These are phyloP conservation scores for Ursus arctos DNA, from an alignment of 2,113 vertebrate genomes.

Conservation along the genomic window DNA sequence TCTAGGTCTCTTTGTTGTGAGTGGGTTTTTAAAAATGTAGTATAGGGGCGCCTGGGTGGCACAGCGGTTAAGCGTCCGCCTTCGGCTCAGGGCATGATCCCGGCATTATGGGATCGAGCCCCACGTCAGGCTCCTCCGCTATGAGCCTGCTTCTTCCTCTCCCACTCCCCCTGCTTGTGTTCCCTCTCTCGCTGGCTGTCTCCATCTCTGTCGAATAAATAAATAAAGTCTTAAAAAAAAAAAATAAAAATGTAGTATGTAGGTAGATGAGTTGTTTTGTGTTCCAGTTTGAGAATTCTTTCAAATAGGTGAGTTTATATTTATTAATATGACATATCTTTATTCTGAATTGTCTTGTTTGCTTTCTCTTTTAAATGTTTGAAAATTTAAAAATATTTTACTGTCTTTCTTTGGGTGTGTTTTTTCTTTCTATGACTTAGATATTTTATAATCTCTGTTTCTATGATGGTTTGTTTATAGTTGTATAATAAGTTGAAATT, in stretches of 20 bases:
- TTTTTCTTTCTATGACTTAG: conserved; percentile 8
- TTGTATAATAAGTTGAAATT: not conserved
- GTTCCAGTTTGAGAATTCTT: not conserved
- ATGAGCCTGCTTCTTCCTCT: no score
- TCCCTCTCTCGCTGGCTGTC: no score
- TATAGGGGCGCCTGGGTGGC: not conserved
- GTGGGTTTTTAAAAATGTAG: not conserved
- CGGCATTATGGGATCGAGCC: no score
- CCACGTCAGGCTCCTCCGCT: no score
- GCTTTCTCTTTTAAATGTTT: conserved; percentile 31
- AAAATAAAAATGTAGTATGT: not conserved
- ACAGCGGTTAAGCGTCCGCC: fast-evolving
- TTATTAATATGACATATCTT: not conserved
- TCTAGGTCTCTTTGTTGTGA: not conserved
- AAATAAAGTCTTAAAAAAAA: no score
- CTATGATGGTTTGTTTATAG: not conserved
- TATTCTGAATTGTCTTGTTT: not conserved
- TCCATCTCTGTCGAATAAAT: no score
- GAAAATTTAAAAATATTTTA: not conserved
- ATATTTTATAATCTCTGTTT: not conserved
- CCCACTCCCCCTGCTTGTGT: no score
- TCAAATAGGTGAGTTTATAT: not conserved
- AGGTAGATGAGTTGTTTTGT: not conserved
- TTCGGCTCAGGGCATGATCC: no score
- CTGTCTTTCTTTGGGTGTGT: not conserved